Percentiles rank a stretch among this genome's conserved stretches.
Evolutionary conservation across 2,113 vertebrate genomes (phyloP).

Genomic region (Hyla sarda): DNA sequence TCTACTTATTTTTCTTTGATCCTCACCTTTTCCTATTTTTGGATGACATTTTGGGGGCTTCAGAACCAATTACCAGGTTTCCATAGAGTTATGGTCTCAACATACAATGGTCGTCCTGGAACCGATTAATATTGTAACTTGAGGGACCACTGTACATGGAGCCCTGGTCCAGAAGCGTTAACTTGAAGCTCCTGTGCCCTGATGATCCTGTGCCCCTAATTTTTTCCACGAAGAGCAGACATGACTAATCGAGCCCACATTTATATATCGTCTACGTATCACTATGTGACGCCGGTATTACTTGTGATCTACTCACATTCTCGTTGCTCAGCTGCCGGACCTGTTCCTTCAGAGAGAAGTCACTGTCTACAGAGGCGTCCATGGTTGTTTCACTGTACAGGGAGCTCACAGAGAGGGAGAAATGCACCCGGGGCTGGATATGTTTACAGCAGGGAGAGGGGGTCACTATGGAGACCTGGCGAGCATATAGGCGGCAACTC

Average conservation of each 20-base stretch:
- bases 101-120: no score
- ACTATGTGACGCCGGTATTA: background rate
- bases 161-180: no score
- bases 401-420: background rate
- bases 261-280: background rate
- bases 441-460: background rate
- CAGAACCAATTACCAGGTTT: no score
- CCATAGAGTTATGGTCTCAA: no score
- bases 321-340: conserved; percentile 59
- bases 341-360: conserved; percentile 59
- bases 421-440: background rate
- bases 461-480: conserved; percentile 68
- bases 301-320: conserved; percentile 61
- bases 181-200: no score
- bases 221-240: background rate
- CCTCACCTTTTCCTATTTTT: no score
- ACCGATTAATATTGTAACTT: no score
- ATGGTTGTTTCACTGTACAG: conserved; percentile 48
- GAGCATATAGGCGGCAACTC: background rate
- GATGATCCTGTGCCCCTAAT: no score
- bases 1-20: no score
- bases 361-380: conserved; percentile 56
- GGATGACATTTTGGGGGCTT: no score
- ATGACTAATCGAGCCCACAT: background rate
- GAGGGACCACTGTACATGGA: no score